Base-by-base conservation (phyloP, 2,888 invertebrate species). In the Hypsopygia costalis region DNA sequence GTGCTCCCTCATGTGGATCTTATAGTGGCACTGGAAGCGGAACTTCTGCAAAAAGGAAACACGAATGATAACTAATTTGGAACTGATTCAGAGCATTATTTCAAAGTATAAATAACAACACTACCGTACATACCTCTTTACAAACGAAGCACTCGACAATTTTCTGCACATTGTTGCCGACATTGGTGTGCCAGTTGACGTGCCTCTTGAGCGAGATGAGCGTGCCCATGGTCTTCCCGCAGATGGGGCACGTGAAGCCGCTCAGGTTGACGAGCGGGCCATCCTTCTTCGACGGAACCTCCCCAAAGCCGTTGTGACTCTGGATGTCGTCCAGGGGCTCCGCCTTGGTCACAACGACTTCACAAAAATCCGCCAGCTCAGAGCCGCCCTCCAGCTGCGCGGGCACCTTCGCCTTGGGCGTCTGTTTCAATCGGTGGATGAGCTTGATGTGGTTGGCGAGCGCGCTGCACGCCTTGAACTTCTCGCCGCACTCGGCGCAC, bases 271-370 rank as follows among this genome's bases (percentile, higher is more conserved):
- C 77, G 6, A 69, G 45, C 10, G 69, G 62, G 12, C 38, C 43
- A 22, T 4, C 16, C 3, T 44, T 44, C 6, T 53, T 35, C 43
- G 36, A 47, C 56, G 76, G 78, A 77, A 77, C 82, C 79, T 73
- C 79, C 33, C 68, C 70, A 62, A 69, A 73, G 83, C 74, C 87
- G 86, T 81, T 86, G 85, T 81, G 85, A 83, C 72, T 77, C 85
- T 85, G 88, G 80, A 79, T 59, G 46, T 52, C 58, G 46, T 83
- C 87, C 85, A 83, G 82, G 62, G 88, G 88, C 77, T 89, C 89
- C 83, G 81, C 69, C 62, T 89, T 89, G 22, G 88, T 81, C 83
- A 89, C 89, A 82, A 89, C 89, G 82, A 89, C 88, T 53, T 89
- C 89, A 81, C 89, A 89, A 86, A 89, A 89, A 83, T 88, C 89